Conservation (phyloP, 2,797 vertebrate genomes). For the Muscicapa comitata region DNA sequence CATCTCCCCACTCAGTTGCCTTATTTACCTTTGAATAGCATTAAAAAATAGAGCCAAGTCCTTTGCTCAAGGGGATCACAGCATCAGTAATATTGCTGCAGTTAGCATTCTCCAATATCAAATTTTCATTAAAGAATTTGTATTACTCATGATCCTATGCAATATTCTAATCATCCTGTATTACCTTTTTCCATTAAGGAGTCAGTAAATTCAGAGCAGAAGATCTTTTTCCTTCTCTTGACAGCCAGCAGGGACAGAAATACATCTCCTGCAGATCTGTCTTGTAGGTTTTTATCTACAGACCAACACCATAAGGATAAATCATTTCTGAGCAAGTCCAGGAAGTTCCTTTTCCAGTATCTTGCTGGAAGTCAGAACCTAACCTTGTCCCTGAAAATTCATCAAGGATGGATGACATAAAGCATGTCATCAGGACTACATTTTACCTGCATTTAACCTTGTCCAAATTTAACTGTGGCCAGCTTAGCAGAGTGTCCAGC, state of each 20-base stretch:
- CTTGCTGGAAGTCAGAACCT: neutral
- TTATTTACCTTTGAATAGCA: neutral
- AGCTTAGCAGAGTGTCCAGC: neutral
- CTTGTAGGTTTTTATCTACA: neutral
- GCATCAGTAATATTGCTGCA: neutral
- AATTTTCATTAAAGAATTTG: neutral
- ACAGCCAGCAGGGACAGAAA: neutral
- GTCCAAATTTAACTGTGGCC: neutral
- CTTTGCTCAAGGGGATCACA: neutral
- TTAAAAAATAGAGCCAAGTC: neutral
- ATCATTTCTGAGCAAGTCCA: neutral
- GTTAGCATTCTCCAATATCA: neutral
- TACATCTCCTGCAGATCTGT: neutral
- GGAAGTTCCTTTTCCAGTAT: neutral
- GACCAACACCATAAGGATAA: neutral
- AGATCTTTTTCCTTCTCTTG: neutral
- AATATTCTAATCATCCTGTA: neutral
- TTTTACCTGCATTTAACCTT: neutral
- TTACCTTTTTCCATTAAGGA: neutral
- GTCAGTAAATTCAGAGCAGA: neutral
- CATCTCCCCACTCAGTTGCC: neutral
- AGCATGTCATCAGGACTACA: neutral
- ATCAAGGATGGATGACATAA: neutral
- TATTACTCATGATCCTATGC: neutral
- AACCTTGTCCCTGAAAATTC: neutral